These are phyloP conservation scores for Lacerta agilis DNA, from an alignment of 2,797 vertebrate species.

Conservation along the genomic window DNA sequence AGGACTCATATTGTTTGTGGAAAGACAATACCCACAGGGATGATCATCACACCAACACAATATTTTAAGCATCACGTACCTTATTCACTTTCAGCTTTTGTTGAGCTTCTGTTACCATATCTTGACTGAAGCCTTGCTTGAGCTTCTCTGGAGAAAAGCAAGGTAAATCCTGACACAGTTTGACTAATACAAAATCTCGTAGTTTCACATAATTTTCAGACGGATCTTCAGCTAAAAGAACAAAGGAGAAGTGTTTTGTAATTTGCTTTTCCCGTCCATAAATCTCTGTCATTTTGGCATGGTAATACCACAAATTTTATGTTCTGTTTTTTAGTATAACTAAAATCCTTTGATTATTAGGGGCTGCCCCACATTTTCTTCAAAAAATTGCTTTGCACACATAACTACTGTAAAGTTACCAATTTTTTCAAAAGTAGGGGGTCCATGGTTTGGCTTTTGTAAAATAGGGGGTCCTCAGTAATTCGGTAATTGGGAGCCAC, in stretches of 20 bases:
- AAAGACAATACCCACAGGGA: not conserved
- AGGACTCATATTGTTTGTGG: not conserved
- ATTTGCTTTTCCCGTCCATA: not conserved
- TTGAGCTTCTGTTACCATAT: conserved; percentile 91
- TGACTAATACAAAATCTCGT: conserved; percentile 94
- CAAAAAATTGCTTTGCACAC: no score
- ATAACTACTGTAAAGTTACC: no score
- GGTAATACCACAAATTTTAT: not conserved
- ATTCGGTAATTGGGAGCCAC: no score
- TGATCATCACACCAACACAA: not conserved
- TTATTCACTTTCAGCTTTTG: conserved; percentile 98
- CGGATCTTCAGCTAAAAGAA: conserved; percentile 91
- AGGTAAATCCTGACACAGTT: conserved; percentile 89
- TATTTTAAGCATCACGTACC: conserved; percentile 78
- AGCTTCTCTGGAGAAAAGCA: conserved; percentile 90
- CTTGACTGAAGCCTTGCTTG: conserved; percentile 88
- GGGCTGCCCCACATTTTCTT: no score
- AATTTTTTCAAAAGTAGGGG: no score
- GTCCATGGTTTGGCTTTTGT: no score
- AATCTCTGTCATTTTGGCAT: not conserved
- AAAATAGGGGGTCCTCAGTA: no score
- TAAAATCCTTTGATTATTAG: no score
- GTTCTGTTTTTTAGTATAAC: no score
- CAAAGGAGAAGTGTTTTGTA: not conserved
- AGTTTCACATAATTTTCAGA: conserved; percentile 96